phyloP scores from a whole-genome alignment of 2,888 invertebrate species.

The Diarsia mendica region DNA sequence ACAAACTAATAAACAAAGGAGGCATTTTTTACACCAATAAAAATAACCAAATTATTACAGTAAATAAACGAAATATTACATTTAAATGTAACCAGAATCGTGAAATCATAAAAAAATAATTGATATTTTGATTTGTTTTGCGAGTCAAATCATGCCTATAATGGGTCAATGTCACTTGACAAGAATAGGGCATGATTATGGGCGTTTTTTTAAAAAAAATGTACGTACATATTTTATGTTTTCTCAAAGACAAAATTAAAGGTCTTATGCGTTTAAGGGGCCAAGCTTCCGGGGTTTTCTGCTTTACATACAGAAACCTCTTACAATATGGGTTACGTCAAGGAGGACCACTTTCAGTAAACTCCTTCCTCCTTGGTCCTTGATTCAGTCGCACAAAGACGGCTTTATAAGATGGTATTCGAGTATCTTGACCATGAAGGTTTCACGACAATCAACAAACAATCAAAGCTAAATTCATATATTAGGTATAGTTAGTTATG shows the following conservation, averaged over 20 bases:
- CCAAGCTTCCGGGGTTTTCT: constrained; percentile 4
- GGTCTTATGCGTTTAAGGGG: neutral
- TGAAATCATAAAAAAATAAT: too few species aligned
- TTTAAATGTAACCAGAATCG: too few species aligned
- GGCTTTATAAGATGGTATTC: neutral
- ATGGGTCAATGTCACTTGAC: too few species aligned
- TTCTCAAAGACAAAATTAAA: neutral
- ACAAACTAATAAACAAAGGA: too few species aligned
- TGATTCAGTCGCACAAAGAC: neutral
- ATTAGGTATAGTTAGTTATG: too few species aligned
- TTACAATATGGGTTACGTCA: neutral
- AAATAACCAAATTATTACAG: too few species aligned
- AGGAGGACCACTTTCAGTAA: neutral
- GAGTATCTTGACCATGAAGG: neutral
- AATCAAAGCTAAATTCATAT: neutral
- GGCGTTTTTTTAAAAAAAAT: too few species aligned
- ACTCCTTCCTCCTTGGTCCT: neutral
- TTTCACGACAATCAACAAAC: neutral
- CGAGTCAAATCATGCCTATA: too few species aligned
- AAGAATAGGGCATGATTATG: too few species aligned
- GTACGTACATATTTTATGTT: neutral
- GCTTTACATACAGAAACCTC: neutral
- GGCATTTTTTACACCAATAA: too few species aligned
- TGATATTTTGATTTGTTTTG: too few species aligned
- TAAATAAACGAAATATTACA: too few species aligned